Base-by-base conservation (phyloP, 2,888 invertebrate genomes). In the Antheraea assamensis region DNA sequence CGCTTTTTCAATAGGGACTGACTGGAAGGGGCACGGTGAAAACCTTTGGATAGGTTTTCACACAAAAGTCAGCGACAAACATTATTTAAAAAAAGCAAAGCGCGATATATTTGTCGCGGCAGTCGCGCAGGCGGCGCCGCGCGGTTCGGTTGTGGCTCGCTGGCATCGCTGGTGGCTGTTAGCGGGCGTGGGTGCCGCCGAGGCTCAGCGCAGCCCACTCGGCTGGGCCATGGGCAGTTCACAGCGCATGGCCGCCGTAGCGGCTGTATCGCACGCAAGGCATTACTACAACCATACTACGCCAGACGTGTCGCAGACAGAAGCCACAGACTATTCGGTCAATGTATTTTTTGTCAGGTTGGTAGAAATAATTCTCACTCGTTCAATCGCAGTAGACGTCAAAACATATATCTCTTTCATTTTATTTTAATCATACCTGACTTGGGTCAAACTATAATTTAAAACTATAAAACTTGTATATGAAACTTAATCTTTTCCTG, bases 261-360 rank as follows among this genome's bases (percentile, higher is more conserved):
- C 95, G 82, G 94, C 95, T 68, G 90, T 93, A 75, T 90, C 95
- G 30, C 94, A 95, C 77, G 89, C 89, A 71, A 86, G 86, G 76
- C 92, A 94, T 81, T 89, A 88, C 81, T 90, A 91, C 87, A 94
- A 95, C 88, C 86, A 93, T 87, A 92, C 92, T 80, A 88, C 94
- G 83, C 88, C 92, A 81, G 83, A 94, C 82, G 85, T 90, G 79
- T 76, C 83, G 75, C 89, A 90, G 74, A 83, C 89, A 2, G 89
- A 91, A 70, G 80, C 91, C 61, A 87, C 94, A 71, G 86, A 90
- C 74, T 92, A 88, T 79, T 90, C 88, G 74, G 85, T 93, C 85
- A 97, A 97, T 91, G 95, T 97, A 80, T 95, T 97, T 82, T 96
- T 97, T 81, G 97, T 97, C 91, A 97, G 97, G 97, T 97, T 90